phyloP scores from a whole-genome alignment of 1,140 invertebrate species.

The Maconellicoccus hirsutus region DNA sequence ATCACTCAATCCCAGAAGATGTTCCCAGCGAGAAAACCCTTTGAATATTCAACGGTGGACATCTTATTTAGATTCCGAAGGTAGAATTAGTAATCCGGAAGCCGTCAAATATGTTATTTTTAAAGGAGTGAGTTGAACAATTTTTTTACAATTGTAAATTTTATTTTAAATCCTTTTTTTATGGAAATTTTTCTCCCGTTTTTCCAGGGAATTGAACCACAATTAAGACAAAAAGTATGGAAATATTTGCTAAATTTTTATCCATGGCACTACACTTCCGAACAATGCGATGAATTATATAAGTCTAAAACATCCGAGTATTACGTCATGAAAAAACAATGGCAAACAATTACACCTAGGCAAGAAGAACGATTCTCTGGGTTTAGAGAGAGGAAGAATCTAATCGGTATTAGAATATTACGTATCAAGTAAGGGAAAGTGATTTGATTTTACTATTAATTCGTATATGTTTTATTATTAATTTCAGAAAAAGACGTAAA shows the following conservation, averaged over 20 bases:
- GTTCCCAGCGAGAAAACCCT: constrained; percentile 44
- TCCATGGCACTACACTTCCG: constrained; percentile 65
- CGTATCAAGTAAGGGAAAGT: too few species aligned
- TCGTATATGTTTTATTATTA: constrained; percentile 21
- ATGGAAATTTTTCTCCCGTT: constrained; percentile 6
- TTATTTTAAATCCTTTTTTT: not conserved
- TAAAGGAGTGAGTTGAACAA: constrained; percentile 55
- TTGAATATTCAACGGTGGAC: constrained; percentile 69
- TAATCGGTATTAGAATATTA: too few species aligned
- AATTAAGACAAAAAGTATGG: constrained; percentile 78
- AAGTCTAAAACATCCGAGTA: constrained; percentile 75
- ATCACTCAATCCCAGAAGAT: constrained; percentile 43
- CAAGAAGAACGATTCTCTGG: constrained; percentile 84
- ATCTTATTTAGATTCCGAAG: constrained; percentile 59
- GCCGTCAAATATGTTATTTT: constrained; percentile 71
- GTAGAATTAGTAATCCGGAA: constrained; percentile 55
- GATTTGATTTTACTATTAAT: not conserved
- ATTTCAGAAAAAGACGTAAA: constrained; percentile 92
- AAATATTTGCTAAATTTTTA: constrained; percentile 87
- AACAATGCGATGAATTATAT: constrained; percentile 52
- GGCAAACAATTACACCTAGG: constrained; percentile 73
- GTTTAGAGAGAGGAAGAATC: constrained; percentile 80
- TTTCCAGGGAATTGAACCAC: constrained; percentile 47
- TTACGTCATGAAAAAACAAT: constrained; percentile 92
- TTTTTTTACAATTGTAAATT: constrained; percentile 11